Percentiles rank a stretch among this genome's conserved stretches.
Conservation (phyloP, 2,113 vertebrate genomes). For the Syngnathoides biaculeatus region DNA sequence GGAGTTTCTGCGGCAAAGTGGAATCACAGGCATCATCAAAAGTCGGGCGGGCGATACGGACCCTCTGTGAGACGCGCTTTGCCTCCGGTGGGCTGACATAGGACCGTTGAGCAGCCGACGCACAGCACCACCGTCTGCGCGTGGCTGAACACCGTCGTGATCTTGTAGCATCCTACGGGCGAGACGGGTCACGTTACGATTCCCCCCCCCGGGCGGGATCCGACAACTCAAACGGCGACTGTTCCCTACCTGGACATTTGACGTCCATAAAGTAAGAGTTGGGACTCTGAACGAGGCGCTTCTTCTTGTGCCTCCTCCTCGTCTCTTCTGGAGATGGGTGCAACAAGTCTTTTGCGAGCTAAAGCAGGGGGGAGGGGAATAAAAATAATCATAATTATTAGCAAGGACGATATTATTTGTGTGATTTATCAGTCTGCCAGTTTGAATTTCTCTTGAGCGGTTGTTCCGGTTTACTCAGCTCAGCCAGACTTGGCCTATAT, state of each 20-base stretch:
- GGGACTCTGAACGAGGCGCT: constrained; percentile 88
- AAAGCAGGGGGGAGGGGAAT: not conserved
- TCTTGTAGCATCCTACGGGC: constrained; percentile 78
- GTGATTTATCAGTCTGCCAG: not conserved
- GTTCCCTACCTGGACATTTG: constrained; percentile 82
- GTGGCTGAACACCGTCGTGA: constrained; percentile 81
- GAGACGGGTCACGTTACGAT: not conserved
- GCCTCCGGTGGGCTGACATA: constrained; percentile 80
- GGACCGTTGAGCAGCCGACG: constrained; percentile 78
- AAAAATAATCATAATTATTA: too few species aligned
- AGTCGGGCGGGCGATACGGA: constrained; percentile 35
- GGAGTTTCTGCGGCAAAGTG: too few species aligned
- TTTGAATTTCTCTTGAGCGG: not conserved
- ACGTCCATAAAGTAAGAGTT: constrained; percentile 94
- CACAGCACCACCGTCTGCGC: constrained; percentile 81
- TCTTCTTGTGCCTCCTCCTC: constrained; percentile 91
- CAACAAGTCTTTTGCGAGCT: constrained; percentile 88
- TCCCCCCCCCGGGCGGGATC: too few species aligned
- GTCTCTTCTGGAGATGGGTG: constrained; percentile 89
- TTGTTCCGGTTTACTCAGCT: not conserved
- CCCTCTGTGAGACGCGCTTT: constrained; percentile 82
- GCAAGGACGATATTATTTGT: not conserved
- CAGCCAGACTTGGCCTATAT: constrained; percentile 42
- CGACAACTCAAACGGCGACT: too few species aligned
- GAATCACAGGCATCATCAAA: not conserved